Percentiles rank a stretch among this genome's conserved stretches.
These are phyloP conservation scores for Pseudachorutes palmiensis DNA, from an alignment of 1,140 invertebrate genomes.

Conservation along the genomic window DNA sequence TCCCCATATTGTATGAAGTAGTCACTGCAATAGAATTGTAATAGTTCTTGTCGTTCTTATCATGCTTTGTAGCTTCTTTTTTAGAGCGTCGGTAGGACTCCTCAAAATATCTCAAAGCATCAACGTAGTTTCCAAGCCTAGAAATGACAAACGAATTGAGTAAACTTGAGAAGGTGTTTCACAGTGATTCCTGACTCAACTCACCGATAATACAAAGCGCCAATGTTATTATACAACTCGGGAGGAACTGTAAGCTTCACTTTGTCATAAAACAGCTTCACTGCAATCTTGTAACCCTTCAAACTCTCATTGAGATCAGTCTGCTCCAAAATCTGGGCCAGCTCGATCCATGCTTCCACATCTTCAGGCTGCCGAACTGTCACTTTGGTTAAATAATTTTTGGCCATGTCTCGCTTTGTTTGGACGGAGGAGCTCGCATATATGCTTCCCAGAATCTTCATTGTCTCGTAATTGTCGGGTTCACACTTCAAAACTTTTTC, in stretches of 20 bases:
- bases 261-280: constrained; percentile 84
- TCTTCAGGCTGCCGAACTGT: constrained; percentile 97
- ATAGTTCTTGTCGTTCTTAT: constrained; percentile 79
- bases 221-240: constrained; percentile 97
- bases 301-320: constrained; percentile 79
- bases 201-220: constrained; percentile 77
- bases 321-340: constrained; percentile 95
- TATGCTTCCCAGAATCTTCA: constrained; percentile 96
- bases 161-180: neutral
- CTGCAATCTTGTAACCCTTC: constrained; percentile 87
- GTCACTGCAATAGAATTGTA: constrained; percentile 95
- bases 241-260: constrained; percentile 91
- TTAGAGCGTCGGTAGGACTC: constrained; percentile 73
- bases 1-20: constrained; percentile 90
- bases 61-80: constrained; percentile 65
- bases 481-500: constrained; percentile 97
- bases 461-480: constrained; percentile 97
- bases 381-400: constrained; percentile 80
- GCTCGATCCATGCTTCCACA: constrained; percentile 97
- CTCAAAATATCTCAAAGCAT: constrained; percentile 77
- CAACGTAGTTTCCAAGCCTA: constrained; percentile 68
- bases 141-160: constrained; percentile 24
- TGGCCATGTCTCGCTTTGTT: constrained; percentile 84
- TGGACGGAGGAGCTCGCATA: constrained; percentile 86
- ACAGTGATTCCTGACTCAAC: neutral